Conservation (phyloP, 2,113 vertebrate species). For the Megaleporinus macrocephalus region DNA sequence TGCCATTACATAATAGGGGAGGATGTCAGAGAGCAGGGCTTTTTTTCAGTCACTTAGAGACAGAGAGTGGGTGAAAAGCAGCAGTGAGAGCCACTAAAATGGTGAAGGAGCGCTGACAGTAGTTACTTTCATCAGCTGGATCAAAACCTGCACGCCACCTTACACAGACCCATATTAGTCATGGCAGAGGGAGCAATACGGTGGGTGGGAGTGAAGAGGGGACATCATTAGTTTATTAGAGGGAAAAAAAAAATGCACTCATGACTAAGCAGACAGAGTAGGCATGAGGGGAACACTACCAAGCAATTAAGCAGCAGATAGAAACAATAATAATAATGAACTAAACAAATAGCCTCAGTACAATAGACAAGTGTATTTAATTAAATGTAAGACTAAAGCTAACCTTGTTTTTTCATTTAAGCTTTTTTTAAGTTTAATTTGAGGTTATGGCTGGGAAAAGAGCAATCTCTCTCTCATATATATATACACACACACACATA, state of each 20-base stretch:
- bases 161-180: background rate
- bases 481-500: no score
- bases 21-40: conserved; percentile 11
- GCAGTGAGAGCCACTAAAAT: conserved; percentile 1
- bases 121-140: conserved; percentile 12
- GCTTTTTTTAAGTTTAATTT: no score
- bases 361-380: background rate
- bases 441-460: no score
- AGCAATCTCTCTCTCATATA: no score
- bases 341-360: no score
- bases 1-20: conserved; percentile 46
- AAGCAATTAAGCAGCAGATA: background rate
- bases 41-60: background rate
- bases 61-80: conserved; percentile 15
- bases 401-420: no score
- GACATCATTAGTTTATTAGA: background rate
- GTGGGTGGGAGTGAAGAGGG: background rate
- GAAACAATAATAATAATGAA: no score
- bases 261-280: background rate
- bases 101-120: background rate
- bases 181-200: background rate
- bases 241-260: background rate
- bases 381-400: background rate
- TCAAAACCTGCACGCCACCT: conserved; percentile 7
- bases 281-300: background rate